A percentile compares a stretch with the other conserved stretches of the same genome.
These are phyloP conservation scores for Callimorpha dominula DNA, from an alignment of 2,888 invertebrate genomes.

Conservation along the genomic window DNA sequence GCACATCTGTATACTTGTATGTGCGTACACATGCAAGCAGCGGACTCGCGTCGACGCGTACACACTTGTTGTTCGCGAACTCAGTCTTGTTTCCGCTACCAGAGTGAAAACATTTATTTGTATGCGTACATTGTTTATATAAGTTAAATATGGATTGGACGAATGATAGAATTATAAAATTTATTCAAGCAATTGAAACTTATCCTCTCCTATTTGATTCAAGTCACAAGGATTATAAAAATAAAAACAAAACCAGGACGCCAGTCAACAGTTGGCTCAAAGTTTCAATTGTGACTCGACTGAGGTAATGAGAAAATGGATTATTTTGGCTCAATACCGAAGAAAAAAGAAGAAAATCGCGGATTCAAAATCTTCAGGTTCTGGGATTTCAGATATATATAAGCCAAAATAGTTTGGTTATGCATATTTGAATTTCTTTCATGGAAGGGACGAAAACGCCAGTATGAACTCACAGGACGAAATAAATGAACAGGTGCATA, in stretches of 20 bases:
- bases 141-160: too few species aligned
- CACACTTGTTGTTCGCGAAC: too few species aligned
- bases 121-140: too few species aligned
- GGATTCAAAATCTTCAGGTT: conserved; percentile 40
- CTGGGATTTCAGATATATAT: conserved; percentile 31
- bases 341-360: conserved; percentile 44
- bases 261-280: conserved; percentile 36
- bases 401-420: conserved; percentile 40
- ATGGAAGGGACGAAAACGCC: conserved; percentile 34
- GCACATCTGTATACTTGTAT: conserved; percentile 15
- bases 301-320: conserved; percentile 44
- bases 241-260: conserved; percentile 39
- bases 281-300: conserved; percentile 37
- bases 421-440: conserved; percentile 38
- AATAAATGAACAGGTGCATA: conserved; percentile 29
- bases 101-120: too few species aligned
- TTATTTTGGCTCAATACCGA: conserved; percentile 43
- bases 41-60: too few species aligned
- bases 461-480: conserved; percentile 29
- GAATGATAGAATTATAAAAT: conserved; percentile 34
- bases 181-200: too few species aligned
- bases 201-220: too few species aligned
- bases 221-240: conserved; percentile 42
- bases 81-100: too few species aligned
- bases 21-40: too few species aligned